Base-by-base conservation (phyloP, 2,888 invertebrate genomes). In the Athripsodes cinereus region DNA sequence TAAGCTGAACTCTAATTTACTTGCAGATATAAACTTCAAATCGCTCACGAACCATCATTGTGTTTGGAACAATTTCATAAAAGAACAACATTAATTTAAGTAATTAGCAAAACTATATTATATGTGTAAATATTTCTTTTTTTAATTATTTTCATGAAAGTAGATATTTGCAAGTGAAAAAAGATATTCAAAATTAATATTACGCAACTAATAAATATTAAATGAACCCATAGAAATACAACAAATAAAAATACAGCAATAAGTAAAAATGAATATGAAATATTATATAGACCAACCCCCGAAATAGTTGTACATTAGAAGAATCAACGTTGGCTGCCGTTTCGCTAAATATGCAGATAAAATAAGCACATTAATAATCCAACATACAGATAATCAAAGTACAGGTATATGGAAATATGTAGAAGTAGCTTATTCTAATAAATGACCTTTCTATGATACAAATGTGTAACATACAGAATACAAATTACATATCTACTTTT, bases 361-460 rank as follows among this genome's bases (percentile, higher is more conserved):
- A 59, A 64, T 60, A 64, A 65, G 59, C 62, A 65, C 66, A 66
- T 62, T 65, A 66, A 64, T 65, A 40, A 8, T 40, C 13, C 2
- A 40, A 26, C 26, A 26, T 26, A 26, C 26, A 26, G 3, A 26
- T 26, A 26, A n/a, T n/a, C 26, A 26, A 26, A 6, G 10, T 26
- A 26, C n/a, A n/a, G n/a, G n/a, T n/a, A n/a, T n/a, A n/a, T n/a
- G n/a, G n/a, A n/a, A n/a, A n/a, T n/a, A n/a, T n/a, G n/a, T n/a
- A n/a, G n/a, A n/a, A n/a, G n/a, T n/a, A n/a, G n/a, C n/a, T n/a
- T n/a, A n/a, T n/a, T n/a, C n/a, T n/a, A n/a, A n/a, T n/a, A n/a
- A n/a, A n/a, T n/a, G n/a, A n/a, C n/a, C n/a, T n/a, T n/a, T n/a
- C n/a, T n/a, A n/a, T n/a, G n/a, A n/a, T n/a, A n/a, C n/a, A n/a